These are phyloP conservation scores for Phalacrocorax pelagicus DNA, from an alignment of 2,113 vertebrate species.

Conservation along the genomic window DNA sequence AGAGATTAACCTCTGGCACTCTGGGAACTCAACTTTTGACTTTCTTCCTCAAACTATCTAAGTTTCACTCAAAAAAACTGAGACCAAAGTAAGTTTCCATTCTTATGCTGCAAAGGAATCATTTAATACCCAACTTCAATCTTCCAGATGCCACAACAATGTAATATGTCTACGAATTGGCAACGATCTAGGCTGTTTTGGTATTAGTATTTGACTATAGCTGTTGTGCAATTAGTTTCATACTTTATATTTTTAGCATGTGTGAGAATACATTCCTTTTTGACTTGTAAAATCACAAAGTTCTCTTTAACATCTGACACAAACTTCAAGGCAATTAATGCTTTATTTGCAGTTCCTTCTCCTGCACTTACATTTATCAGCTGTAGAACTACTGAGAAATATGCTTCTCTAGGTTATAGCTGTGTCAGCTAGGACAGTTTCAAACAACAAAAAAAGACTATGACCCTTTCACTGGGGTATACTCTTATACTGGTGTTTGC, in stretches of 20 bases:
- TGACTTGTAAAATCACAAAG: not conserved
- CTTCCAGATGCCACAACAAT: not conserved
- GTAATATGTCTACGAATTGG: not conserved
- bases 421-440: not conserved
- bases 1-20: not conserved
- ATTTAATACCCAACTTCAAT: not conserved
- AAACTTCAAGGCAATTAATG: not conserved
- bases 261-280: not conserved
- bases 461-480: not conserved
- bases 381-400: not conserved
- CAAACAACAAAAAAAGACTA: not conserved
- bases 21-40: not conserved
- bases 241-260: not conserved
- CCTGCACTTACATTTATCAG: not conserved
- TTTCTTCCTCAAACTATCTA: not conserved
- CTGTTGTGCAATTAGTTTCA: not conserved
- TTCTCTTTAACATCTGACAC: not conserved
- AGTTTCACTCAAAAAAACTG: not conserved
- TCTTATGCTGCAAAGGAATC: not conserved
- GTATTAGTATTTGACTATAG: not conserved
- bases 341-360: not conserved
- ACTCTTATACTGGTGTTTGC: not conserved
- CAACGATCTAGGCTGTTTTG: not conserved
- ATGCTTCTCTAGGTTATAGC: not conserved
- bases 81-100: not conserved